These are phyloP conservation scores for Trichoplusia ni DNA, from an alignment of 1,140 invertebrate genomes.

Conservation along the genomic window DNA sequence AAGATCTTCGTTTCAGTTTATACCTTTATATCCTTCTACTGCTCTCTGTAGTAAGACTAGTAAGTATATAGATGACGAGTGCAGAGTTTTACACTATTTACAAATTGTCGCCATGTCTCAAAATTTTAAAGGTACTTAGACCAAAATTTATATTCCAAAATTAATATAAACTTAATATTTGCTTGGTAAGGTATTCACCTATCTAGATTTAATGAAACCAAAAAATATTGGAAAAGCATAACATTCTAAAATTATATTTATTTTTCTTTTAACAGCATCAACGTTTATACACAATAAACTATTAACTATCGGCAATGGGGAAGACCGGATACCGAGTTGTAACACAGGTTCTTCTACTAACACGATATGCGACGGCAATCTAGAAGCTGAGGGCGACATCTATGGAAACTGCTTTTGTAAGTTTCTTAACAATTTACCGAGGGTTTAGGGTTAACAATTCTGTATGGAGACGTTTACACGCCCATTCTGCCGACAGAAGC, in stretches of 20 bases:
- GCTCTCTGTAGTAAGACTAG: too few relatives aligned
- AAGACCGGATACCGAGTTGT: slow-evolving; percentile 1
- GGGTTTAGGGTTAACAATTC: neutral
- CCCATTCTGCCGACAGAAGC: too few relatives aligned
- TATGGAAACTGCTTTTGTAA: neutral
- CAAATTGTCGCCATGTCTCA: too few relatives aligned
- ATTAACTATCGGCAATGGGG: slow-evolving; percentile 53
- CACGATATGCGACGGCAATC: neutral
- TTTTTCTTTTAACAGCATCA: slow-evolving; percentile 41
- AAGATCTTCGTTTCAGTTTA: slow-evolving; percentile 23
- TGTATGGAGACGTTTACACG: too few relatives aligned
- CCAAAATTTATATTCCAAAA: too few relatives aligned
- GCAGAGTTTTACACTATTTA: too few relatives aligned
- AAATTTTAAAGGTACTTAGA: too few relatives aligned
- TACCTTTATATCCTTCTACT: neutral
- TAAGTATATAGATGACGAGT: too few relatives aligned
- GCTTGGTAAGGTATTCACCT: too few relatives aligned
- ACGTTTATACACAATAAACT: slow-evolving; percentile 49
- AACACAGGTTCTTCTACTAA: neutral
- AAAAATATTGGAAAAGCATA: too few relatives aligned
- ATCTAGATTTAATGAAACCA: too few relatives aligned
- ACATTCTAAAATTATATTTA: slow-evolving; percentile 1
- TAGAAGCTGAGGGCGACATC: neutral
- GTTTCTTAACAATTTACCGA: neutral
- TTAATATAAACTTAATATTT: too few relatives aligned